A percentile compares a stretch with the other conserved stretches of the same genome.
phyloP scores from a whole-genome alignment of 2,888 invertebrate species.

The Nomada flava region DNA sequence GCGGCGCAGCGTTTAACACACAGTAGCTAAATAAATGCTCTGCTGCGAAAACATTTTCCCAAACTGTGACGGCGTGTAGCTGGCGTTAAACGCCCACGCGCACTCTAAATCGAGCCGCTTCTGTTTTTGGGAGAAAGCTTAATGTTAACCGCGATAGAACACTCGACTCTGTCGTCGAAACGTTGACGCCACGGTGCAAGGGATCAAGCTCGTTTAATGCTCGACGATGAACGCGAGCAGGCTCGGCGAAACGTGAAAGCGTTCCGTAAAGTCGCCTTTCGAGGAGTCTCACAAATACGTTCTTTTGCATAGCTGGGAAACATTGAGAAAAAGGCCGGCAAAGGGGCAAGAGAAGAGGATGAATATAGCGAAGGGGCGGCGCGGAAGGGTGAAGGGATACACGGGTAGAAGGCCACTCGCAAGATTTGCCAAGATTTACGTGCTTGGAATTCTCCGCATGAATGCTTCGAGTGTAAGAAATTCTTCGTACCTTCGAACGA shows the following conservation, averaged over 20 bases:
- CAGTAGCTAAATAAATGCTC: background rate
- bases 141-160: background rate
- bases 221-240: constrained; percentile 27
- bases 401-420: constrained; percentile 53
- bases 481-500: constrained; percentile 59
- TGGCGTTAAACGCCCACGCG: background rate
- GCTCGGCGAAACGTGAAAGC: constrained; percentile 34
- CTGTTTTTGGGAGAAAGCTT: background rate
- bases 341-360: constrained; percentile 11
- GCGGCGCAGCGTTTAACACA: background rate
- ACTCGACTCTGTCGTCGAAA: background rate
- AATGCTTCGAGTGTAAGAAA: constrained; percentile 68
- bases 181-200: background rate
- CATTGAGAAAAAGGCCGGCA: constrained; percentile 23
- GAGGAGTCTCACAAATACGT: constrained; percentile 36
- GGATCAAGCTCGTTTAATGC: constrained; percentile 29
- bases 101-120: background rate
- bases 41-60: background rate
- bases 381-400: background rate
- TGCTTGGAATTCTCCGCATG: constrained; percentile 72
- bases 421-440: constrained; percentile 77
- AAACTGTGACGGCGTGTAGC: background rate
- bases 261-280: constrained; percentile 31
- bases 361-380: constrained; percentile 19
- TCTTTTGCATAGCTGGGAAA: constrained; percentile 30